Conservation (phyloP, 2,113 vertebrate genomes). For the Leucoraja erinaceus region DNA sequence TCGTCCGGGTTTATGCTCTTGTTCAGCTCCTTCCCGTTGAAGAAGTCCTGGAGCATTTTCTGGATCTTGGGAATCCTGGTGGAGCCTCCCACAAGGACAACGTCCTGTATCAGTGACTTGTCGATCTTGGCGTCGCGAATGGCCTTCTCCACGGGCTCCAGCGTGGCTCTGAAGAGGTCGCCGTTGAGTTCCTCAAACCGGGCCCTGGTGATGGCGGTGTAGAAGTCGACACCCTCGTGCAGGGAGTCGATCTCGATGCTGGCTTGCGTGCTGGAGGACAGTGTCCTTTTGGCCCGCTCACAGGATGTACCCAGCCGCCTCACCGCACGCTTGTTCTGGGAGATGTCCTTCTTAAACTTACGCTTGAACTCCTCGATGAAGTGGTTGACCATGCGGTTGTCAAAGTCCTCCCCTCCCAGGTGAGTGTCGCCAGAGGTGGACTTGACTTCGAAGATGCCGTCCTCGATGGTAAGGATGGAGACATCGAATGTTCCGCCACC, state of each 20-base stretch:
- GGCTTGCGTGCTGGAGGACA: slow-evolving; percentile 39
- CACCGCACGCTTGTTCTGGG: slow-evolving; percentile 36
- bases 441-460: slow-evolving; percentile 39
- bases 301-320: slow-evolving; percentile 38
- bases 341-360: slow-evolving; percentile 35
- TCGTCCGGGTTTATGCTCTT: slow-evolving; percentile 40
- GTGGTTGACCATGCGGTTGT: slow-evolving; percentile 39
- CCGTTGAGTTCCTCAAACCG: slow-evolving; percentile 38
- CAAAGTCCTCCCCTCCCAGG: slow-evolving; percentile 39
- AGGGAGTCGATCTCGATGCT: slow-evolving; percentile 39
- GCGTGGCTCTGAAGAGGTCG: slow-evolving; percentile 38
- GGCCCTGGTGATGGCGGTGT: slow-evolving; percentile 38
- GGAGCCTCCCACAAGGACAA: slow-evolving; percentile 39
- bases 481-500: slow-evolving; percentile 80
- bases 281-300: slow-evolving; percentile 40
- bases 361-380: slow-evolving; percentile 38
- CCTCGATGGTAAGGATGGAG: slow-evolving; percentile 39
- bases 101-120: slow-evolving; percentile 12
- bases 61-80: slow-evolving; percentile 40
- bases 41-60: slow-evolving; percentile 6
- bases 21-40: neutral
- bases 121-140: slow-evolving; percentile 35
- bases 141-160: slow-evolving; percentile 39
- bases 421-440: slow-evolving; percentile 40
- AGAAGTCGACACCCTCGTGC: slow-evolving; percentile 36